Conservation (phyloP, 2,113 vertebrate genomes). For the Mobula birostris region DNA sequence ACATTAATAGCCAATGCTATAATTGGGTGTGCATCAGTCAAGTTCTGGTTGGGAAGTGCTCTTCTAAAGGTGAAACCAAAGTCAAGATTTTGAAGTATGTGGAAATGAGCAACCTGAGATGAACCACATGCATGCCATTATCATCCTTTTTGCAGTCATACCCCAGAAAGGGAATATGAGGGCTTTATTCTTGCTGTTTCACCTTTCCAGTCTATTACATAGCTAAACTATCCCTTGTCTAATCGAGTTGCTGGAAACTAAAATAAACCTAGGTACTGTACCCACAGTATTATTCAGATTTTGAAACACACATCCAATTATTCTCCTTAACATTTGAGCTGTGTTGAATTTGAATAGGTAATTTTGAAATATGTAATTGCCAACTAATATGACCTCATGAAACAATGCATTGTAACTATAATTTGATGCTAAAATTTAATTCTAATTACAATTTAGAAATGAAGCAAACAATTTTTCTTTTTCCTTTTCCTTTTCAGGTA, state of each 20-base stretch:
- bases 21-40: background rate
- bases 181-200: background rate
- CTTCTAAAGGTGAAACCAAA: background rate
- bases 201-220: background rate
- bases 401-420: background rate
- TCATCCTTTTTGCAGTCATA: background rate
- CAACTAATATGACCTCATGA: background rate
- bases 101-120: background rate
- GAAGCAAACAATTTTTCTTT: background rate
- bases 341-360: background rate
- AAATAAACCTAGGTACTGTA: background rate
- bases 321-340: background rate
- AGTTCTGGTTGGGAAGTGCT: background rate
- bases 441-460: background rate
- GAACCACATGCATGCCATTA: background rate
- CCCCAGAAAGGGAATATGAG: background rate
- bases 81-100: background rate
- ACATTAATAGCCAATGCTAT: background rate
- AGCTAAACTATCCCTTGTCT: background rate
- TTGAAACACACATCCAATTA: background rate
- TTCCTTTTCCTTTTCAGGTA: slow-evolving; percentile 62
- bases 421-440: too few species aligned
- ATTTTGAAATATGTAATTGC: background rate
- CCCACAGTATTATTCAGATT: background rate
- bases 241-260: background rate